phyloP scores from a whole-genome alignment of 2,888 invertebrate species.

The Limnephilus rhombicus region DNA sequence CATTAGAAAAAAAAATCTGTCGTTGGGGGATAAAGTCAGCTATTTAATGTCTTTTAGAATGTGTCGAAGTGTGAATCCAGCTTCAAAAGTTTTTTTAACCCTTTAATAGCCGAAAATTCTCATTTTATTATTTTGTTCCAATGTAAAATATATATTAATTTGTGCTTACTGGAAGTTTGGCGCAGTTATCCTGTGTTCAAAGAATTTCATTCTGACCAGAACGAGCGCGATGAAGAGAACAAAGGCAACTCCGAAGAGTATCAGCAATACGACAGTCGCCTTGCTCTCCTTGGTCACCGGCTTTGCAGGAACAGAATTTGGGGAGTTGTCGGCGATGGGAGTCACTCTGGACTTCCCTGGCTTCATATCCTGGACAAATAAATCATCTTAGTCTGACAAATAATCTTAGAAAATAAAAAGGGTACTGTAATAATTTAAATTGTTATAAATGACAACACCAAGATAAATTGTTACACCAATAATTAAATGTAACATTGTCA shows the following conservation, averaged over 20 bases:
- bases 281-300: not conserved
- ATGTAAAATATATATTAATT: not conserved
- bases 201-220: constrained; percentile 13
- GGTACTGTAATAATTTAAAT: not conserved
- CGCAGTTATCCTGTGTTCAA: not conserved
- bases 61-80: no score
- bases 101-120: no score
- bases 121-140: no score
- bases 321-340: not conserved
- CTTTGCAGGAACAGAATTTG: not conserved
- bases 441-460: not conserved
- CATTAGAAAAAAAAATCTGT: no score
- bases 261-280: constrained; percentile 10
- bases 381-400: not conserved
- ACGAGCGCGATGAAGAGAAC: constrained; percentile 10
- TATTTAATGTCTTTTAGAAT: no score
- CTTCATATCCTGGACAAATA: not conserved
- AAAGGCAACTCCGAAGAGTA: constrained; percentile 34
- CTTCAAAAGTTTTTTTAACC: no score
- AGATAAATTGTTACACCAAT: no score
- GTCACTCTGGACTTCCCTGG: not conserved
- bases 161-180: constrained; percentile 42
- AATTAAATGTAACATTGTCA: no score
- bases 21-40: no score
- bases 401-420: not conserved